These are phyloP conservation scores for Orcinus orca DNA, from an alignment of 2,113 vertebrate genomes.

Conservation along the genomic window DNA sequence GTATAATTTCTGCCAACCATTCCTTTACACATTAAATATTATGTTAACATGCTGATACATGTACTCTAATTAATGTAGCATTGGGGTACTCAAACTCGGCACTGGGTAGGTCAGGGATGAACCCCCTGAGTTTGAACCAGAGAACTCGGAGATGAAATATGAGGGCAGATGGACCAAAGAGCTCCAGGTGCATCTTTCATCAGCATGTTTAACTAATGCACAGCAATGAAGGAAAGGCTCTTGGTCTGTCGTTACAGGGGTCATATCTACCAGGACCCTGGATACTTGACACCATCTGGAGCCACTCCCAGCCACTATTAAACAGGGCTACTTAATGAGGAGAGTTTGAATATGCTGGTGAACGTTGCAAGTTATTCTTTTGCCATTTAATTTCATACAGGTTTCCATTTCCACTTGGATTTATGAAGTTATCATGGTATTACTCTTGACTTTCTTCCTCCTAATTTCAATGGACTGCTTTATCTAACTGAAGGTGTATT, in stretches of 20 bases:
- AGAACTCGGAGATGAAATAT: neutral
- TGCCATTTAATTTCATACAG: neutral
- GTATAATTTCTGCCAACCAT: neutral
- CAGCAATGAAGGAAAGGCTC: slow-evolving; percentile 44
- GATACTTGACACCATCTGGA: slow-evolving; percentile 62
- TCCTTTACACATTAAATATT: neutral
- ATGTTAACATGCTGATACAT: neutral
- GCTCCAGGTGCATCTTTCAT: slow-evolving; percentile 51
- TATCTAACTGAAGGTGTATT: neutral
- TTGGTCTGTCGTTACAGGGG: slow-evolving; percentile 70
- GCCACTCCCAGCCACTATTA: slow-evolving; percentile 30
- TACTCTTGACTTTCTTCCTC: neutral
- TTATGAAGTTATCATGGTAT: rapidly evolving
- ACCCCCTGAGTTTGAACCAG: neutral
- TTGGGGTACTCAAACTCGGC: neutral
- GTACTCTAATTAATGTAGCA: neutral
- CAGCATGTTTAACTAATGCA: slow-evolving; percentile 48
- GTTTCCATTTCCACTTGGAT: neutral
- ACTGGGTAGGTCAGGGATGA: neutral
- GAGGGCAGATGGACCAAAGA: slow-evolving; percentile 22
- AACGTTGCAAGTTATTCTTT: neutral
- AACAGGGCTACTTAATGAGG: neutral
- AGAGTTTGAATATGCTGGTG: neutral
- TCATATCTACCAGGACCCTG: slow-evolving; percentile 60
- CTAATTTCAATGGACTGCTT: neutral